phyloP scores from a whole-genome alignment of 64 coral and sea anemone species.

The Astreopora myriophthalma region DNA sequence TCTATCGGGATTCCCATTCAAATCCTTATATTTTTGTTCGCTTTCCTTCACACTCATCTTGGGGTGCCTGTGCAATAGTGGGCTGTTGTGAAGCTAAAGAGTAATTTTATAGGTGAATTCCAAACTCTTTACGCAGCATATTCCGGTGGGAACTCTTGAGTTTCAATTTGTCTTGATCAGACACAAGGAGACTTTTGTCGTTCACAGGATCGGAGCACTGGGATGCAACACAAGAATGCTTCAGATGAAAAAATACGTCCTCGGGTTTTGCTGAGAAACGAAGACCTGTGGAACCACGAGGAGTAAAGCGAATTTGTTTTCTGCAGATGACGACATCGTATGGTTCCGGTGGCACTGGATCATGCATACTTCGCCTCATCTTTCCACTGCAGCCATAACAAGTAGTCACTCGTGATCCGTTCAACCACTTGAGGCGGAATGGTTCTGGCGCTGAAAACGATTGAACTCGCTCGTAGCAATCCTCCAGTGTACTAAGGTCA shows the following conservation, averaged over 20 bases:
- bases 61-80: too few relatives aligned
- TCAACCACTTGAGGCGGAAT: conserved; percentile 34
- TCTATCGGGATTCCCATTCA: too few relatives aligned
- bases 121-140: conserved; percentile 45
- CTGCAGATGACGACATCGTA: conserved; percentile 51
- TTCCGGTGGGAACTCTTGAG: not conserved
- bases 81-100: too few relatives aligned
- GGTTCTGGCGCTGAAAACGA: conserved; percentile 42
- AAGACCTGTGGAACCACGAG: not conserved
- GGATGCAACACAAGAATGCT: conserved; percentile 8
- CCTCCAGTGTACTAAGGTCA: not conserved
- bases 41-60: too few relatives aligned
- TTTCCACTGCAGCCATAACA: conserved; percentile 54
- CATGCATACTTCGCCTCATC: not conserved
- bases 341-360: conserved; percentile 30
- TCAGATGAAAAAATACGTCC: conserved; percentile 34
- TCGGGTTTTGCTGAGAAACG: conserved; percentile 33
- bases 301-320: conserved; percentile 30
- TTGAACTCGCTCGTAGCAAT: not conserved
- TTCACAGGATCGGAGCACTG: conserved; percentile 24
- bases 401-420: conserved; percentile 18
- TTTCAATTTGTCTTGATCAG: not conserved
- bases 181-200: conserved; percentile 3
- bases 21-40: too few relatives aligned
- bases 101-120: not conserved